Base-by-base conservation (phyloP, 2,797 vertebrate genomes). In the Micromesistius poutassou region DNA sequence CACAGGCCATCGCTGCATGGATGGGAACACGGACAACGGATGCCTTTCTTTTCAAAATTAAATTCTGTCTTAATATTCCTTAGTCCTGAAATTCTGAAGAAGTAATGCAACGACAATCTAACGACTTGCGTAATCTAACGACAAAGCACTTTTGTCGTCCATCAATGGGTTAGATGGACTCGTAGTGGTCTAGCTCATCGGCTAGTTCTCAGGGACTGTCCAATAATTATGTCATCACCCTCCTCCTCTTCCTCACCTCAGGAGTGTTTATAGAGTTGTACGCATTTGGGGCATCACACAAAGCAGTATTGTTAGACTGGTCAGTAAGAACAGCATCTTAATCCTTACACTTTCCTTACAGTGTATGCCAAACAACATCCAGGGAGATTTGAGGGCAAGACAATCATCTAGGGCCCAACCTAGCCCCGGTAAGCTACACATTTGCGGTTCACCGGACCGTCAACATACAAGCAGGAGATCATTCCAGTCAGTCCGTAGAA, bases 1-100 rank as follows among this genome's bases (percentile, higher is more conserved):
- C 89, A 90, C 81, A 85, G 79, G 76, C 72, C 22, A 50, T 16
- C 46, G 46, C 46, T 16, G 14, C 3, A 19, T 3, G 40, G 40
- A 14, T 1, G 40, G 40, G 40, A 42, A 35, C 33, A 35, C 33
- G 33, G 33, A 35, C 5, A 35, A 35, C 5, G 33, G 33, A 35
- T 35, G 33, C 33, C 33, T 35, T 35, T 35, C 33, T 35, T 35
- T 35, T 35, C 7, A 0, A 35, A 35, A 5, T 5, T 5, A 35
- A 35, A 35, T 6, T 6, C 33, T 35, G 33, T 35, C 33, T 35
- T 35, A 1, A 35, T 35, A 35, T 35, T 35, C 4, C 16, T 22
- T 50, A 50, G 6, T 42, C 4, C 40, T 8, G 36, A 2, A 7
- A 3, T 46, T 4, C 50, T 22, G 42, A 46, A 46, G 16, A 19